Conservation (phyloP, 2,113 vertebrate species). For the Campylomormyrus tamandua region DNA sequence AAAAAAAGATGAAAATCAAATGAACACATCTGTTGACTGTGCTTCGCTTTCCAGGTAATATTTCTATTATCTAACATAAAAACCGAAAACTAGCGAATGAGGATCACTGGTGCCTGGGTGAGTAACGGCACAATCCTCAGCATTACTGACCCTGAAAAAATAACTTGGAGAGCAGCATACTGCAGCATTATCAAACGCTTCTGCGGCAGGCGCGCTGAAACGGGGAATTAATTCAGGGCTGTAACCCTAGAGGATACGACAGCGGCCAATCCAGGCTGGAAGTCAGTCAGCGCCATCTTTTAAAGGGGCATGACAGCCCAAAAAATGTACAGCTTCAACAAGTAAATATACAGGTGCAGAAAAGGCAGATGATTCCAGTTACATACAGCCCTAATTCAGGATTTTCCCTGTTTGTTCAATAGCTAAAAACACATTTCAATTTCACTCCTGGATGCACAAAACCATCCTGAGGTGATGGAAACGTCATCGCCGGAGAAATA, state of each 20-base stretch:
- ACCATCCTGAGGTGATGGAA: slow-evolving; percentile 12
- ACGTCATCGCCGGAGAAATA: slow-evolving; percentile 1
- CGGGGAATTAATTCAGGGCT: background rate
- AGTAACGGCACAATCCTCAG: background rate
- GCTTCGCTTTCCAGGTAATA: background rate
- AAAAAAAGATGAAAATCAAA: background rate
- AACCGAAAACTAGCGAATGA: background rate
- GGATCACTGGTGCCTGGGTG: background rate
- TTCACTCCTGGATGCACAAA: slow-evolving; percentile 18
- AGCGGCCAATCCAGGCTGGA: background rate
- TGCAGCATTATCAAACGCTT: background rate
- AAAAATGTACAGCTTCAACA: background rate
- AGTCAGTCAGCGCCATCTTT: background rate
- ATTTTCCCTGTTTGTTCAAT: slow-evolving; percentile 13
- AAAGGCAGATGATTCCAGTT: background rate
- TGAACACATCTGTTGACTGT: background rate
- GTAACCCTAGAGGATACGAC: background rate
- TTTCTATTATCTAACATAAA: background rate
- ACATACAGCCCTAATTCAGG: background rate
- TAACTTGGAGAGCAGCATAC: background rate
- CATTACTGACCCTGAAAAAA: slow-evolving; percentile 6
- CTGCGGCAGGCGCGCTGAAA: no score
- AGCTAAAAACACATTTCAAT: slow-evolving; percentile 18
- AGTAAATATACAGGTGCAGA: background rate
- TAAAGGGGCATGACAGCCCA: background rate